phyloP scores from a whole-genome alignment of 2,113 vertebrate genomes.

The Xyrauchen texanus region DNA sequence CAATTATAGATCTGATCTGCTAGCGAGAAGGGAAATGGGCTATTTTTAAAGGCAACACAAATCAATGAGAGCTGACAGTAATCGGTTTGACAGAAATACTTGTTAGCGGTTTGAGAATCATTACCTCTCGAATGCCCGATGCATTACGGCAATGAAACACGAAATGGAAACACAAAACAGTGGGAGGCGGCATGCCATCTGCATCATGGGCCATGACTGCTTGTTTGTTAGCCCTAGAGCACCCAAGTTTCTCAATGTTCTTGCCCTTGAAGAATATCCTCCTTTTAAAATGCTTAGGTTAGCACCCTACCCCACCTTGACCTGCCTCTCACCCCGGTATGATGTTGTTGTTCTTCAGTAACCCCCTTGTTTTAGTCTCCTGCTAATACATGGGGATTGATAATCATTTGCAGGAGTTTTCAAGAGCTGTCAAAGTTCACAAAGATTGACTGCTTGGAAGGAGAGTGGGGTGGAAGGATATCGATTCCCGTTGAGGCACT shows the following conservation, averaged over 20 bases:
- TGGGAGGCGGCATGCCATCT: constrained; percentile 75
- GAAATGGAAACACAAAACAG: constrained; percentile 76
- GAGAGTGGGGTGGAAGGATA: constrained; percentile 22
- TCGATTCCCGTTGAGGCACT: constrained; percentile 28
- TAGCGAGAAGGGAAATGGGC: constrained; percentile 80
- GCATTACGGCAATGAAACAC: constrained; percentile 77
- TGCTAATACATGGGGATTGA: constrained; percentile 23
- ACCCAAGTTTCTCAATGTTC: constrained; percentile 42
- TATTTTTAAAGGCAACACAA: constrained; percentile 90
- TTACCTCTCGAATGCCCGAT: constrained; percentile 86
- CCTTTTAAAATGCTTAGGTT: constrained; percentile 18
- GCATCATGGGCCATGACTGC: constrained; percentile 77
- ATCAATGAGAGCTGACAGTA: constrained; percentile 90
- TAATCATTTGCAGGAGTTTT: constrained; percentile 42
- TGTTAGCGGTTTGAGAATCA: constrained; percentile 87
- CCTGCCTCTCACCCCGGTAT: constrained; percentile 9
- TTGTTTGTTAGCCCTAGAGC: constrained; percentile 69
- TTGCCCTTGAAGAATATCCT: constrained; percentile 32
- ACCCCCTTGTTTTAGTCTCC: constrained; percentile 15
- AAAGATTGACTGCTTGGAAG: constrained; percentile 20
- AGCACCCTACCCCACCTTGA: background rate
- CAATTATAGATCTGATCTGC: constrained; percentile 92
- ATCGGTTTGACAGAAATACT: constrained; percentile 92
- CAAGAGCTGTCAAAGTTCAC: constrained; percentile 45
- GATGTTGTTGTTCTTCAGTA: background rate